Evolutionary conservation across 2,113 vertebrate genomes (phyloP).

Genomic region (Stigmatopora nigra): DNA sequence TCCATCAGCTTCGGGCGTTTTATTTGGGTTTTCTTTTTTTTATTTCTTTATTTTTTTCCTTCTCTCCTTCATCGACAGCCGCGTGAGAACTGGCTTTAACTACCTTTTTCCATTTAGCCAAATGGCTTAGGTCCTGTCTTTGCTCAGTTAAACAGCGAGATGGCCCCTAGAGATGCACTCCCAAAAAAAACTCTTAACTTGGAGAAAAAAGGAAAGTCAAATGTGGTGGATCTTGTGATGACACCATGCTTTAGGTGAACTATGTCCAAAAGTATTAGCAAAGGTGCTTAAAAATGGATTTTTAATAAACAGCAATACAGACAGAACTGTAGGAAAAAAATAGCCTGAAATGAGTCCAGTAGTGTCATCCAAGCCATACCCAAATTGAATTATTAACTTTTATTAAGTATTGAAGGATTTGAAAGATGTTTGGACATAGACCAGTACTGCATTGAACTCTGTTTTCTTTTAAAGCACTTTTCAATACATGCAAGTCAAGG

Average conservation of each 20-base stretch:
- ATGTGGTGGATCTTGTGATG: neutral
- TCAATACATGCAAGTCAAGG: too few relatives aligned
- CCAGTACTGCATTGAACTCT: too few relatives aligned
- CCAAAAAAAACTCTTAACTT: neutral
- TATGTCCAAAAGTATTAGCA: neutral
- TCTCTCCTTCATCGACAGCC: constrained; percentile 27
- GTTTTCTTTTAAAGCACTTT: too few relatives aligned
- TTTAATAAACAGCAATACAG: too few relatives aligned
- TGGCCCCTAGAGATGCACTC: neutral
- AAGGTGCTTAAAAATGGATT: neutral
- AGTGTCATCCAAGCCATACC: too few relatives aligned
- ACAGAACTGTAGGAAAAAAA: too few relatives aligned
- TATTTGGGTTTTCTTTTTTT: too few relatives aligned
- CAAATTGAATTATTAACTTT: too few relatives aligned
- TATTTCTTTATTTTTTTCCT: neutral
- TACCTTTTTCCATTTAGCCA: constrained; percentile 53
- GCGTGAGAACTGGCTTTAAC: constrained; percentile 40
- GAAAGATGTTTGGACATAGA: too few relatives aligned
- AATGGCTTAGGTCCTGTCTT: constrained; percentile 27
- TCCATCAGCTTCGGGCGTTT: constrained; percentile 5
- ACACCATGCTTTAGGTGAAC: neutral
- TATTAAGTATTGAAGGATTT: too few relatives aligned
- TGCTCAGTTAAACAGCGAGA: constrained; percentile 51
- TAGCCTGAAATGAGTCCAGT: too few relatives aligned
- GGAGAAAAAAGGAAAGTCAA: neutral